Evolutionary conservation across 2,797 vertebrate species (phyloP).

Genomic region (Amniataba percoides): DNA sequence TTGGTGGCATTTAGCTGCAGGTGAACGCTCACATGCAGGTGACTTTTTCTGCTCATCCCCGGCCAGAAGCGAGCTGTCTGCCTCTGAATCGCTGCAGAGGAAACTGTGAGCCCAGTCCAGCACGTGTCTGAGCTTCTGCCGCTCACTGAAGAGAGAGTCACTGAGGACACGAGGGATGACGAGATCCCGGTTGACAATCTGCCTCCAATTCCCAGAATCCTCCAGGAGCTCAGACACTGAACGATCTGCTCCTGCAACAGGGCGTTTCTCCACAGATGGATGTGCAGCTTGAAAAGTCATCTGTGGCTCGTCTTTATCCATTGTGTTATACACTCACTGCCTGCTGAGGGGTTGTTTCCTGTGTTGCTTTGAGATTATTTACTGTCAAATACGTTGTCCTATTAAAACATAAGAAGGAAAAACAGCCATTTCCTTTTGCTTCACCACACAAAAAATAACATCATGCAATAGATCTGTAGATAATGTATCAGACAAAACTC

Average conservation of each 20-base stretch:
- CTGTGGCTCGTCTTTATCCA: slow-evolving; percentile 14
- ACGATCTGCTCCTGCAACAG: not conserved
- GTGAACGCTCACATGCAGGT: not conserved
- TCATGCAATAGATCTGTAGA: not conserved
- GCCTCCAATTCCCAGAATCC: slow-evolving; percentile 45
- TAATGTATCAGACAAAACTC: not conserved
- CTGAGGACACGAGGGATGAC: slow-evolving; percentile 54
- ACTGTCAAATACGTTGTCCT: not conserved
- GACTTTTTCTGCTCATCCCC: not conserved
- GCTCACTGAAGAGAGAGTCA: slow-evolving; percentile 70
- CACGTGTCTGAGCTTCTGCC: slow-evolving; percentile 78
- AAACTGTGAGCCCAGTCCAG: slow-evolving; percentile 79
- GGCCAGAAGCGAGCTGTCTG: slow-evolving; percentile 3
- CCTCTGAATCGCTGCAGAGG: slow-evolving; percentile 41
- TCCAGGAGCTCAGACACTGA: slow-evolving; percentile 24
- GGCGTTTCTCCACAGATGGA: slow-evolving; percentile 1
- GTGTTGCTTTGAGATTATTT: not conserved
- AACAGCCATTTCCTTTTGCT: slow-evolving; percentile 1
- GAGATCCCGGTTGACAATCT: slow-evolving; percentile 30
- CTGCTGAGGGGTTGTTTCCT: not conserved
- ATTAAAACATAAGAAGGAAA: slow-evolving; percentile 7
- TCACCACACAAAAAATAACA: not conserved
- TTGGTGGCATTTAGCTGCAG: not conserved
- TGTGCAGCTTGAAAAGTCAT: slow-evolving; percentile 11
- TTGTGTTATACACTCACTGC: not conserved